Evolutionary conservation across 37 sponge, comb jelly and placozoan genomes (phyloP).

Genomic region (Amphimedon queenslandica): DNA sequence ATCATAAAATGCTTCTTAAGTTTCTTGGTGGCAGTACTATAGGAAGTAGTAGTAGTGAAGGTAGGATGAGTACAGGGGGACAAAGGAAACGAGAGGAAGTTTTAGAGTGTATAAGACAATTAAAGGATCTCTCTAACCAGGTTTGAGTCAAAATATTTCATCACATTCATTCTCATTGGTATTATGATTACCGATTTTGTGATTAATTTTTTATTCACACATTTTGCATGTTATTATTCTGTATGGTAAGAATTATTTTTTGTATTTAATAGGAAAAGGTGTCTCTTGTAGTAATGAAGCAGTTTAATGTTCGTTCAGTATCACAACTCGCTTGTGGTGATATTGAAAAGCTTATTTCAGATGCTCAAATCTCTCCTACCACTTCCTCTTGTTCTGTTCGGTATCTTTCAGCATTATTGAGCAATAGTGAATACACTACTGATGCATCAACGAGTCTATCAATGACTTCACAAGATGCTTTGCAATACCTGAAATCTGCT

Average conservation of each 20-base stretch:
- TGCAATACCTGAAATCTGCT: constrained; percentile 9
- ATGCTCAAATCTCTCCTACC: background rate
- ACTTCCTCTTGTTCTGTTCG: background rate
- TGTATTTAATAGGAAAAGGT: constrained; percentile 10
- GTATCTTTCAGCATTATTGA: constrained; percentile 20
- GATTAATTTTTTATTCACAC: background rate
- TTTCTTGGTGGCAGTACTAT: constrained; percentile 25
- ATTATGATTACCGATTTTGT: too few relatives aligned
- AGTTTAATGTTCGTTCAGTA: constrained; percentile 32
- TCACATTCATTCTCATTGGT: too few relatives aligned
- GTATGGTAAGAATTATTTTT: background rate
- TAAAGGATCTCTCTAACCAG: background rate
- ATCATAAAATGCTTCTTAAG: background rate
- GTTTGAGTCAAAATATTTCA: background rate
- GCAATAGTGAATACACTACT: too few relatives aligned
- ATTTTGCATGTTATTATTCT: background rate
- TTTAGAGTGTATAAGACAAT: background rate
- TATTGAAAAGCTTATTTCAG: constrained; percentile 41
- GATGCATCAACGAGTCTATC: background rate
- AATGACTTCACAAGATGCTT: constrained; percentile 24
- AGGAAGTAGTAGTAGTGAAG: too few relatives aligned
- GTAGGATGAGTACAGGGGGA: too few relatives aligned
- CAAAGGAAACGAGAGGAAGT: background rate
- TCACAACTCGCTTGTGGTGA: constrained; percentile 45
- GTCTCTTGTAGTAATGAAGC: constrained; percentile 6